Evolutionary conservation across 1,140 invertebrate genomes (phyloP).

Genomic region (Batillaria attramentaria): DNA sequence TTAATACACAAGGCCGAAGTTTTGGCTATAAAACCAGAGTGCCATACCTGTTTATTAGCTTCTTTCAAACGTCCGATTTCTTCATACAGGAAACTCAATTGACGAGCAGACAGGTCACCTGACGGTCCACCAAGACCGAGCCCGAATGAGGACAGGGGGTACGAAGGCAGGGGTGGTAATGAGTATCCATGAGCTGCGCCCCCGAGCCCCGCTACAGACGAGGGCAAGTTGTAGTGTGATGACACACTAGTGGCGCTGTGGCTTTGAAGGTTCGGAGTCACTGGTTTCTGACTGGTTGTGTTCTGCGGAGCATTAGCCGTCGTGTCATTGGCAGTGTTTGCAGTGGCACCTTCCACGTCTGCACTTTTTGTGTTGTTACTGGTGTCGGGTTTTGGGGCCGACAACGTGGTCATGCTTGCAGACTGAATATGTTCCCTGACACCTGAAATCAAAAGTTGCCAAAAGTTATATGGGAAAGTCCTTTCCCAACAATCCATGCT

Average conservation of each 20-base stretch:
- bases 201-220: background rate
- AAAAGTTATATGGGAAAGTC: background rate
- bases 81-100: constrained; percentile 4
- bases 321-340: background rate
- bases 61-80: constrained; percentile 10
- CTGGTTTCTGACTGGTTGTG: constrained; percentile 3
- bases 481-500: background rate
- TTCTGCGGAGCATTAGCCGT: background rate
- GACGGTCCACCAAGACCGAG: background rate
- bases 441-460: background rate
- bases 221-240: background rate
- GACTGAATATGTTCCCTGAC: too few relatives aligned
- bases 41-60: background rate
- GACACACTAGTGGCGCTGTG: constrained; percentile 25
- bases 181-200: background rate
- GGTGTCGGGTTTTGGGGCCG: too few relatives aligned
- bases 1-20: background rate
- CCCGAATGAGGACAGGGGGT: too few relatives aligned
- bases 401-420: too few relatives aligned
- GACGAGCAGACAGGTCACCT: background rate
- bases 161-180: background rate
- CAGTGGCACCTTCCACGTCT: too few relatives aligned
- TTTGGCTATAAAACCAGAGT: background rate
- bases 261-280: background rate
- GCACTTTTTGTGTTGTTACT: too few relatives aligned